Base-by-base conservation (phyloP, 2,113 vertebrate species). In the Seriola rivoliana region DNA sequence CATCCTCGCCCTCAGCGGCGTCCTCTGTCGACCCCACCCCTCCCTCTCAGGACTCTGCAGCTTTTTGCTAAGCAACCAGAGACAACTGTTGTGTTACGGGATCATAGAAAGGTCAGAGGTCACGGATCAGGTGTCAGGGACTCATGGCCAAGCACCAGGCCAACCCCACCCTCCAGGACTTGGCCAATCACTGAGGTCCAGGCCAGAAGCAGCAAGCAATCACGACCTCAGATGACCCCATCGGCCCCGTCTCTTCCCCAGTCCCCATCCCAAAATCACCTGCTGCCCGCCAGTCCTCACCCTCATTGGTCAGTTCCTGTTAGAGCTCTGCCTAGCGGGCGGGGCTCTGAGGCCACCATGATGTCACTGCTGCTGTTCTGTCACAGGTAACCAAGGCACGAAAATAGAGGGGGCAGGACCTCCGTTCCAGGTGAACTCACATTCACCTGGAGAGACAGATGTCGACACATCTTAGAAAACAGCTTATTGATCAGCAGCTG, bases 341-440 rank as follows among this genome's bases (percentile, higher is more conserved):
- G 7, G 25, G 46, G 75, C 32, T 90, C 88, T 7, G 85, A 90
- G 0, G 67, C 66, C 21, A 68, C 76, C 4, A 83, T 89, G 82
- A 86, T 76, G 57, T 84, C 91, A 71, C 72, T 91, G 32, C 55
- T 88, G 59, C 72, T 88, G n/a, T 80, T 88, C 75, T 90, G 82
- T 38, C 82, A 79, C 71, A 92, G 91, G 89, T 91, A 90, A 89
- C 74, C 32, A 34, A 4, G 38, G 44, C 3, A 50, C 77, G 60
- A 9, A 3, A 16, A 13, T 63, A 5, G 13, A 46, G 55, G 12
- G 50, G 36, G 40, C 1, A 1, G 40, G 13, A 6, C 63, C 3
- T 52, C 48, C n/a, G 50, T 19, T 54, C 50, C 32, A 63, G 34
- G 60, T 63, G 46, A 59, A 32, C 16, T 40, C 50, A 29, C 9